phyloP scores from a whole-genome alignment of 2,888 invertebrate genomes.

The Drosophila maculinotata region DNA sequence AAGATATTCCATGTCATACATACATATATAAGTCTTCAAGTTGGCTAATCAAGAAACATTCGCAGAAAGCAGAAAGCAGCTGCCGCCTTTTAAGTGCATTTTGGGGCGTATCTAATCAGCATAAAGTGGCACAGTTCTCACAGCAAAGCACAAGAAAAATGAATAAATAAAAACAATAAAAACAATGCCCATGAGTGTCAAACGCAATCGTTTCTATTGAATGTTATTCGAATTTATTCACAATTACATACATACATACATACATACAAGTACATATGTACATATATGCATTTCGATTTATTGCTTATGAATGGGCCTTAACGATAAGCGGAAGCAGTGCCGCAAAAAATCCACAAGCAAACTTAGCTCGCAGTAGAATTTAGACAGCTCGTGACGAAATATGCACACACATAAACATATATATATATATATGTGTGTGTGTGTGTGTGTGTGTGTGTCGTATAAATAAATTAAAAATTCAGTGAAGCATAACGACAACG shows the following conservation, averaged over 20 bases:
- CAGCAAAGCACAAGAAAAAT: background rate
- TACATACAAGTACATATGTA: too few relatives aligned
- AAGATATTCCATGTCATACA: background rate
- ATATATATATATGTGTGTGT: background rate
- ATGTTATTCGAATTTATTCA: slow-evolving; percentile 32
- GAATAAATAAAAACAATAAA: slow-evolving; percentile 1
- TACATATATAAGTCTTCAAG: background rate
- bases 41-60: background rate
- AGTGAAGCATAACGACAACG: slow-evolving; percentile 69
- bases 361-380: slow-evolving; percentile 13
- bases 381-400: slow-evolving; percentile 48
- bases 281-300: slow-evolving; percentile 44
- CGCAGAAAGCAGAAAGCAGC: background rate
- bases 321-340: slow-evolving; percentile 50
- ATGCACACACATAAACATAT: slow-evolving; percentile 1
- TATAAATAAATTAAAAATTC: slow-evolving; percentile 74
- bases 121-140: slow-evolving; percentile 11
- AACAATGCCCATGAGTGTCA: background rate
- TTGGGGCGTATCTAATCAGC: slow-evolving; percentile 7
- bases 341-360: slow-evolving; percentile 24
- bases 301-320: slow-evolving; percentile 39
- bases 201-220: slow-evolving; percentile 1
- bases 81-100: slow-evolving; percentile 6
- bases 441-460: slow-evolving; percentile 26
- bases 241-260: too few relatives aligned